Conservation (phyloP, 2,797 vertebrate genomes). For the Sebastes variabilis region DNA sequence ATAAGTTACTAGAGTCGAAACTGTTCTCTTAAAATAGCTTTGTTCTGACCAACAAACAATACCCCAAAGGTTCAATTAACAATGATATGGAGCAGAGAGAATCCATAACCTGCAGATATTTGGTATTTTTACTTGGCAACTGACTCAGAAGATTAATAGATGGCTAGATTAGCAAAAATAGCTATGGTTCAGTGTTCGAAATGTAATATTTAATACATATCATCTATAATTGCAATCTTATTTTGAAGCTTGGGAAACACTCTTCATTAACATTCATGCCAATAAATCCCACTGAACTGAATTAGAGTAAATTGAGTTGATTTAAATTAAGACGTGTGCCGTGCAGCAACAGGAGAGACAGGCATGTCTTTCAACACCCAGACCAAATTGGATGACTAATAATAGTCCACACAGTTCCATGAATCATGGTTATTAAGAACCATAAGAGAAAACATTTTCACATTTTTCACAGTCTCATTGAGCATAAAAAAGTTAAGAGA, state of each 20-base stretch:
- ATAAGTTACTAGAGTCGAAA: neutral
- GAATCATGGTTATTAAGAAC: conserved; percentile 43
- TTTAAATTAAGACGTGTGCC: conserved; percentile 13
- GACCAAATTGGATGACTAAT: conserved; percentile 26
- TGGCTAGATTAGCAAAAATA: neutral
- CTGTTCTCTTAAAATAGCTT: neutral
- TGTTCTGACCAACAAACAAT: neutral
- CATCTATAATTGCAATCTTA: neutral
- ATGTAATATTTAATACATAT: neutral
- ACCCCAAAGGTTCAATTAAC: neutral
- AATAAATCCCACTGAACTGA: conserved; percentile 6
- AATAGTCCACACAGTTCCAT: conserved; percentile 29
- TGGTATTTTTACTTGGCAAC: neutral
- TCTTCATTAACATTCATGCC: conserved; percentile 7
- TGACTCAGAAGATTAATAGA: neutral
- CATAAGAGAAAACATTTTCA: conserved; percentile 20
- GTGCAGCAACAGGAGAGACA: conserved; percentile 2
- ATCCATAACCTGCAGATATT: neutral
- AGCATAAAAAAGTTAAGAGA: conserved; percentile 25
- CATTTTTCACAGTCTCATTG: conserved; percentile 42
- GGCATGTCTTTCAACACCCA: neutral
- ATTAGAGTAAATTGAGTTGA: conserved; percentile 17
- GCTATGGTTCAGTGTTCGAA: neutral
- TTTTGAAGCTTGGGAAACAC: conserved; percentile 13
- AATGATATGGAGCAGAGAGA: neutral